Evolutionary conservation across 1,140 invertebrate genomes (phyloP), one percentile per base, ranked within the genome.

Genomic region (Drosophila ficusphila): DNA sequence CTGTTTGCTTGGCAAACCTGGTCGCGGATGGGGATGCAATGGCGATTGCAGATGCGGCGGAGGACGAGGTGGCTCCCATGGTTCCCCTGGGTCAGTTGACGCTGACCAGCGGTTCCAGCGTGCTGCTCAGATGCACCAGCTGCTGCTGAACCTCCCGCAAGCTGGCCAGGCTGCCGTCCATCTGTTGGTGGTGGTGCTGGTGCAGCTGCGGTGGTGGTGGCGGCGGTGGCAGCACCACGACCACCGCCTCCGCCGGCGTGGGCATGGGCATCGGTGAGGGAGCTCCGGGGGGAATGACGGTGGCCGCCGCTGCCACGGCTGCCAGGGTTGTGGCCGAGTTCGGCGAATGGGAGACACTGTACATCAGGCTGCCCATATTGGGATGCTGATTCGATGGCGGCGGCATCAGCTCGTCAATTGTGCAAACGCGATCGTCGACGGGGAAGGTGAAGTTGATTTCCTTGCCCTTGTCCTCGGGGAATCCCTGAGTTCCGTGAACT

Each of bases 361-460:
- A 83, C 86, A 89, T 72, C 16, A 86, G 58, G 12, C 75, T 90
- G 29, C 88, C 79, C 62, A 90, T 82, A 47, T 65, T 81, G 16
- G 71, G 89, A 25, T 77, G 78, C 2, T 42, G 71, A 14, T 64
- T 47, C 21, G 89, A 68, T 23, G 89, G 75, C 0, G 88, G 83
- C 47, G 90, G 38, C 4, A 91, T 71, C 27, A 91, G 54, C 16
- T 91, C 90, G 67, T 91, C 91, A 65, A 91, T 90, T 21, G 91
- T 91, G 60, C 91, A 91, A 25, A 91, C 90, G 21, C 89, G 88
- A 78, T 91, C 91, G 36, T 91, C 90, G 27, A 91, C 86, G 58
- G 90, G 90, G 57, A 91, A 91, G 33, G 88, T 91, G 44, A 91
- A 91, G 79, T 90, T 91, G 34, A 91, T 91, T 76, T 91, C 91